Percentiles rank a stretch among this genome's conserved stretches.
These are phyloP conservation scores for Myopa testacea DNA, from an alignment of 2,888 invertebrate species.

Conservation along the genomic window DNA sequence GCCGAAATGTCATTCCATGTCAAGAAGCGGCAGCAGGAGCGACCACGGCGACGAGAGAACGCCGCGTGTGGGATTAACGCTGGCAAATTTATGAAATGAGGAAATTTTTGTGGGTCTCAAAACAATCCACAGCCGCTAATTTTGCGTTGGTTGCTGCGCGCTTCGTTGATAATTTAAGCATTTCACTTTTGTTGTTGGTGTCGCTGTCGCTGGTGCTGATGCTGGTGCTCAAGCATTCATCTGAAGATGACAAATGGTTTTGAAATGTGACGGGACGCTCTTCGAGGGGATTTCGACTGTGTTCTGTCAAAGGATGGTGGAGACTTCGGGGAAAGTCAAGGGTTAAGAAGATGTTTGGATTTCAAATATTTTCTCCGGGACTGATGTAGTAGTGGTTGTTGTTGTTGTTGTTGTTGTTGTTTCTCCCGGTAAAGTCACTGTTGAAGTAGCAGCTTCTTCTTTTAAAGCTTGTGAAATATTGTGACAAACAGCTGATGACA, in stretches of 20 bases:
- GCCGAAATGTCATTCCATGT: constrained; percentile 59
- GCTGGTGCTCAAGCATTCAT: constrained; percentile 17
- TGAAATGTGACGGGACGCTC: constrained; percentile 64
- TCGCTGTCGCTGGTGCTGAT: constrained; percentile 6
- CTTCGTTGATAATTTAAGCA: constrained; percentile 51
- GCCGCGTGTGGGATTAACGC: constrained; percentile 65
- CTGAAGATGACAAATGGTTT: constrained; percentile 62
- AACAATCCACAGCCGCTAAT: constrained; percentile 3
- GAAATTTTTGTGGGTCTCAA: constrained; percentile 47
- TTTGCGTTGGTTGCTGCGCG: constrained; percentile 29
- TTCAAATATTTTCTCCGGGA: background rate
- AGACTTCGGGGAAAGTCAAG: background rate
- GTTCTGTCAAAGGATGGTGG: background rate
- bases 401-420: background rate
- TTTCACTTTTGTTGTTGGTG: constrained; percentile 46
- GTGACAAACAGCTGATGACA: constrained; percentile 28
- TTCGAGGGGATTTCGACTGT: constrained; percentile 55
- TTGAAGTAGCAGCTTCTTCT: background rate
- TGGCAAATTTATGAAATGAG: constrained; percentile 63
- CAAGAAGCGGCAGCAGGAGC: constrained; percentile 17
- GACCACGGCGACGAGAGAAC: constrained; percentile 42
- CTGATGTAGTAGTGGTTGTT: background rate
- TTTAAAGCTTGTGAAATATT: background rate
- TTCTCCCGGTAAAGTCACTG: background rate
- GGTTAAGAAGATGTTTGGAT: constrained; percentile 18